A percentile compares a stretch with the other conserved stretches of the same genome.
Conservation (phyloP, 2,797 vertebrate genomes). For the Labroides dimidiatus region DNA sequence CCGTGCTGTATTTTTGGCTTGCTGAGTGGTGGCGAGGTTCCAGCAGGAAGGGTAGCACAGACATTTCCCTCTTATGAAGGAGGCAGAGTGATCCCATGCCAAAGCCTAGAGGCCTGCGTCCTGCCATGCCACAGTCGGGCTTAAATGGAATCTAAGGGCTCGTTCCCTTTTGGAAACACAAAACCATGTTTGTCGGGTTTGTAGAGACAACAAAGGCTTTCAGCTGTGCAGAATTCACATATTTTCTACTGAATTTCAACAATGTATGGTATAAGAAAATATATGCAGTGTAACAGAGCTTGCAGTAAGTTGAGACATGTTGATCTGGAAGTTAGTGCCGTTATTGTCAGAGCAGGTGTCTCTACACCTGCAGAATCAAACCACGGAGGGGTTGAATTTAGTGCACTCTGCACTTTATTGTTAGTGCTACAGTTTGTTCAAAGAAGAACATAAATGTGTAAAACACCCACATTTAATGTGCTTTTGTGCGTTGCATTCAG, state of each 20-base stretch:
- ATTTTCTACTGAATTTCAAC: neutral
- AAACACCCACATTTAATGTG: neutral
- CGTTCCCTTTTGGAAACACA: constrained; percentile 43
- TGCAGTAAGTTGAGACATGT: constrained; percentile 20
- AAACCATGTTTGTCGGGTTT: constrained; percentile 51
- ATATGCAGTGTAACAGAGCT: constrained; percentile 3
- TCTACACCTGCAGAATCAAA: constrained; percentile 41
- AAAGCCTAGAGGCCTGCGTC: constrained; percentile 61
- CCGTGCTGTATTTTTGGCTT: constrained; percentile 68
- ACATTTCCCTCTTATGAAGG: constrained; percentile 65
- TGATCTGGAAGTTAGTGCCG: constrained; percentile 13
- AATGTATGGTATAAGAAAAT: neutral
- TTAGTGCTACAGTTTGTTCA: constrained; percentile 7
- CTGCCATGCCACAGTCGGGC: constrained; percentile 32
- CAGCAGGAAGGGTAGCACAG: constrained; percentile 60
- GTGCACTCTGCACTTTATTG: constrained; percentile 19
- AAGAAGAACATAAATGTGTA: constrained; percentile 19
- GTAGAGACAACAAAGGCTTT: constrained; percentile 36
- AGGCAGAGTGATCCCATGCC: constrained; percentile 53
- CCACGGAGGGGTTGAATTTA: constrained; percentile 40
- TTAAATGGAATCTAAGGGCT: constrained; percentile 59
- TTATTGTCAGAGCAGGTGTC: constrained; percentile 44
- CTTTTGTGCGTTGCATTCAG: no score
- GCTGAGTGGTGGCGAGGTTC: constrained; percentile 57
- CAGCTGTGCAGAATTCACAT: constrained; percentile 10